These are phyloP conservation scores for Mormoops blainvillei DNA, from an alignment of 2,113 vertebrate species.

Conservation along the genomic window DNA sequence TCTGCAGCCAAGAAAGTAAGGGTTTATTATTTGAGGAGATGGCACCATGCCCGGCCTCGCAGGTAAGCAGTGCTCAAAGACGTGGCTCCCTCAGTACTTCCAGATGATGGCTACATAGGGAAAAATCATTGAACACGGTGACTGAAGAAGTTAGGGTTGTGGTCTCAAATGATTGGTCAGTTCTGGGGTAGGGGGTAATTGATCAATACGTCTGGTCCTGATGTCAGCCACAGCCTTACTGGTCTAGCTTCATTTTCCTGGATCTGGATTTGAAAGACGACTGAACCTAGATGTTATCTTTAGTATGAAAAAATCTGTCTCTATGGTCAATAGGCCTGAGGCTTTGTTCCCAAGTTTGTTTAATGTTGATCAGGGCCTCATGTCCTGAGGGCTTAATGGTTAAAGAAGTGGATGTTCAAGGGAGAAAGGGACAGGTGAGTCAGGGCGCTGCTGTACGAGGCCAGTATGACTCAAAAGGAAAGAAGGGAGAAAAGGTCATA, in stretches of 20 bases:
- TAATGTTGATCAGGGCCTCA: not conserved
- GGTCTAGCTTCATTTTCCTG: too few species aligned
- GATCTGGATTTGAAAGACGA: not conserved
- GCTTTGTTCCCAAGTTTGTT: not conserved
- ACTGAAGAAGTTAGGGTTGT: not conserved
- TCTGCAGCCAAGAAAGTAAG: not conserved
- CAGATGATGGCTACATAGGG: not conserved
- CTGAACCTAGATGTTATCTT: not conserved
- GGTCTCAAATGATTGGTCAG: not conserved
- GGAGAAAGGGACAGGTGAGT: not conserved
- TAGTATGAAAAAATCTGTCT: not conserved
- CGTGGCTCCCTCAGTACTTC: not conserved
- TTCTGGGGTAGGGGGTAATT: not conserved
- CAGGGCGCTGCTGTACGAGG: not conserved
- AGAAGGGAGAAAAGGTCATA: not conserved
- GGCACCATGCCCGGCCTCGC: not conserved
- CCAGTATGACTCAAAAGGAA: not conserved
- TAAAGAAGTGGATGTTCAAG: not conserved
- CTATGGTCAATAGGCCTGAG: not conserved
- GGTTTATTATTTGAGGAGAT: not conserved
- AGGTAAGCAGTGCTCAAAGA: not conserved
- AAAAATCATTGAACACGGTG: not conserved
- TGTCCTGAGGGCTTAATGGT: not conserved
- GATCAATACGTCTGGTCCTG: not conserved
- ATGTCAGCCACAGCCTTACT: not conserved